A percentile compares a stretch with the other conserved stretches of the same genome.
Conservation (phyloP, 1,140 invertebrate species). For the Caenorhabditis brenneri region DNA sequence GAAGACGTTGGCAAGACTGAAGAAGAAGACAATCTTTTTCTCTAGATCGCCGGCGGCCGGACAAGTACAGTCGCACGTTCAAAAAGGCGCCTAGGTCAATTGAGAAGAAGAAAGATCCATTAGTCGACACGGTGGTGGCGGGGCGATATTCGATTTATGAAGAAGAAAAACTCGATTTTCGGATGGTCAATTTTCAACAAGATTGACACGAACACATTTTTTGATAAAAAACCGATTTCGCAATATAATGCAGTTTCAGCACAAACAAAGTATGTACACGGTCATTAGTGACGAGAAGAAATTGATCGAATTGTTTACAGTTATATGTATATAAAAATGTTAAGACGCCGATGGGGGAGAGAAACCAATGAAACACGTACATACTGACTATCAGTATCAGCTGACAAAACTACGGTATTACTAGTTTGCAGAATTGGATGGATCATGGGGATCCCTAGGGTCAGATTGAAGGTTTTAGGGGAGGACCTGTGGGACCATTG, state of each 20-base stretch:
- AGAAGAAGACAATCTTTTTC: slow-evolving; percentile 1
- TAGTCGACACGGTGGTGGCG: not conserved
- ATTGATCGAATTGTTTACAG: not conserved
- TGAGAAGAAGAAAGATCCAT: slow-evolving; percentile 22
- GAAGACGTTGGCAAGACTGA: not conserved
- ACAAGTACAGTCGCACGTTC: slow-evolving; percentile 26
- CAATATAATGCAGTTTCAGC: no score
- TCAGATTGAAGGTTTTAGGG: no score
- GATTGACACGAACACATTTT: no score
- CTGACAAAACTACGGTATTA: not conserved
- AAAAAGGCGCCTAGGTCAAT: slow-evolving; percentile 19
- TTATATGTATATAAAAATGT: not conserved
- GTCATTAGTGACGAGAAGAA: not conserved
- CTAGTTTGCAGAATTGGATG: no score
- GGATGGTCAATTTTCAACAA: not conserved
- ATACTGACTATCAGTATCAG: not conserved
- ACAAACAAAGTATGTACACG: no score
- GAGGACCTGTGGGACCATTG: no score
- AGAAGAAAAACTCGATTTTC: not conserved
- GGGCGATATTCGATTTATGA: not conserved
- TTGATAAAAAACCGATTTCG: no score
- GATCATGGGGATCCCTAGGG: no score
- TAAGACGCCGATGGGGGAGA: no score
- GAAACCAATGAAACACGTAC: slow-evolving; percentile 1
- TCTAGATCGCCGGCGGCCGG: slow-evolving; percentile 13